Conservation (phyloP, 1,140 invertebrate species). For the Drosophila virilis region DNA sequence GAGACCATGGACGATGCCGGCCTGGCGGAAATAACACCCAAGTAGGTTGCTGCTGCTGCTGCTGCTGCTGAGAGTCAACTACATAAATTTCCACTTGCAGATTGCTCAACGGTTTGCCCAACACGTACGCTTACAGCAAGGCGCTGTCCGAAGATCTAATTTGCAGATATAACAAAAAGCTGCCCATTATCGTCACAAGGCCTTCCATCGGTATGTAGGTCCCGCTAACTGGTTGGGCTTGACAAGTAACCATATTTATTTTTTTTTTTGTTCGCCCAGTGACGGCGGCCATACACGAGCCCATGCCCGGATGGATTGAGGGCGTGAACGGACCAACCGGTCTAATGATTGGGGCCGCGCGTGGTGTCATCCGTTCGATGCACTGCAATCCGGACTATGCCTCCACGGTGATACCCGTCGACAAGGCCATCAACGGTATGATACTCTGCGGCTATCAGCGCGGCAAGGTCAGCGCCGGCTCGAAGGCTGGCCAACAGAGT, state of each 20-base stretch:
- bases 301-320: slow-evolving; percentile 95
- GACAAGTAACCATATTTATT: too few relatives aligned
- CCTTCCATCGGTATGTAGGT: slow-evolving; percentile 90
- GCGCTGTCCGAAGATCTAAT: slow-evolving; percentile 90
- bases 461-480: slow-evolving; percentile 83
- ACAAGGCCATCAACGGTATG: slow-evolving; percentile 91
- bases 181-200: slow-evolving; percentile 89
- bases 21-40: slow-evolving; percentile 89
- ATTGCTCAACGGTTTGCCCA: slow-evolving; percentile 89
- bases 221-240: slow-evolving; percentile 15
- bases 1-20: slow-evolving; percentile 91
- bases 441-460: slow-evolving; percentile 89
- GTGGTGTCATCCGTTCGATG: slow-evolving; percentile 92
- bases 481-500: slow-evolving; percentile 47
- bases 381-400: slow-evolving; percentile 86
- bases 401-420: slow-evolving; percentile 92
- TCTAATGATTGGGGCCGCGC: slow-evolving; percentile 90
- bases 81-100: slow-evolving; percentile 83
- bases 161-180: slow-evolving; percentile 85
- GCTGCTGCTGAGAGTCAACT: neutral
- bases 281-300: slow-evolving; percentile 88
- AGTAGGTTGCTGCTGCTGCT: slow-evolving; percentile 83
- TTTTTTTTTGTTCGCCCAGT: slow-evolving; percentile 84
- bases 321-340: slow-evolving; percentile 97
- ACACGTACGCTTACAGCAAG: slow-evolving; percentile 93